Evolutionary conservation across 2,113 vertebrate species (phyloP).

Genomic region (Hemiprocne comata): DNA sequence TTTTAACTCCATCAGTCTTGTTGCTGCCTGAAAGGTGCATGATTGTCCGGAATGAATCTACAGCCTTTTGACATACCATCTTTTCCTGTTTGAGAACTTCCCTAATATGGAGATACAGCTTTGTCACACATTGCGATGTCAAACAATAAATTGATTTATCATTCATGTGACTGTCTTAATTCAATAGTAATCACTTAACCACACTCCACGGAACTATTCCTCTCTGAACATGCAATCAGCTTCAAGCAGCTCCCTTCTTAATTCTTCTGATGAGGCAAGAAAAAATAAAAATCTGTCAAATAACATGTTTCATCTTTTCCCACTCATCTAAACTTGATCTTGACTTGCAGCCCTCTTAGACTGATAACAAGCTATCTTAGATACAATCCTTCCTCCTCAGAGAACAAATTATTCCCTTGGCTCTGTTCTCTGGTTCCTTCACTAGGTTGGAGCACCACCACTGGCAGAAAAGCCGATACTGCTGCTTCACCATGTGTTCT

Average conservation of each 20-base stretch:
- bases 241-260: background rate
- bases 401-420: background rate
- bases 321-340: background rate
- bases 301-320: background rate
- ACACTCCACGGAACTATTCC: background rate
- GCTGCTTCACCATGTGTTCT: background rate
- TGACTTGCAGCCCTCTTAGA: background rate
- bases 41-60: background rate
- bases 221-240: background rate
- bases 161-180: background rate
- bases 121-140: background rate
- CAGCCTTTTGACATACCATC: background rate
- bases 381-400: background rate
- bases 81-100: background rate
- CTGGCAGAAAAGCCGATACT: background rate
- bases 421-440: background rate
- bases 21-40: background rate
- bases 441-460: background rate
- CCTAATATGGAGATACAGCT: background rate
- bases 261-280: background rate
- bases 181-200: background rate
- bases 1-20: background rate
- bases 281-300: background rate
- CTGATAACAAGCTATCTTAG: background rate
- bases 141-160: background rate